A percentile compares a stretch with the other conserved stretches of the same genome.
Evolutionary conservation across 2,888 invertebrate species (phyloP).

Genomic region (Amphimallon solstitiale): DNA sequence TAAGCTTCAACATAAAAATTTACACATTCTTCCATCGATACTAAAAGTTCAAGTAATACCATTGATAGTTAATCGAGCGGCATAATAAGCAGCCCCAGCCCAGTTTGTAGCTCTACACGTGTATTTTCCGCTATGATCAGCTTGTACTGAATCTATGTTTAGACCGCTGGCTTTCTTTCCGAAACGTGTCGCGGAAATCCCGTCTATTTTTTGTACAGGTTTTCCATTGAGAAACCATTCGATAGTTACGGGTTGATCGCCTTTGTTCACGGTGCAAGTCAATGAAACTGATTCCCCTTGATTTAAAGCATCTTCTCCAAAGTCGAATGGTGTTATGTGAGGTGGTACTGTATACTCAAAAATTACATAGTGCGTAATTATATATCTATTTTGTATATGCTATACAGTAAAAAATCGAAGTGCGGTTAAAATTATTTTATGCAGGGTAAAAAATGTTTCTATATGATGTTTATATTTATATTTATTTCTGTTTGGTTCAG

Average conservation of each 20-base stretch:
- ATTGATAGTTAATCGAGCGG: conserved; percentile 75
- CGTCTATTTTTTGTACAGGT: conserved; percentile 68
- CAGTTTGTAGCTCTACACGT: conserved; percentile 76
- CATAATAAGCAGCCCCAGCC: conserved; percentile 74
- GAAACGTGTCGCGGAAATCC: conserved; percentile 68
- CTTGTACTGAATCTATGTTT: conserved; percentile 78
- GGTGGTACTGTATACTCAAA: conserved; percentile 68
- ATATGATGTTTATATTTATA: too few species aligned
- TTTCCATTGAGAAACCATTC: conserved; percentile 67
- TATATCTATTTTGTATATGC: too few species aligned
- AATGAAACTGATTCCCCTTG: conserved; percentile 79
- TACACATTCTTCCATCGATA: too few species aligned
- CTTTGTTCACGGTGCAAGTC: conserved; percentile 77
- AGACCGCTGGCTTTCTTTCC: conserved; percentile 73
- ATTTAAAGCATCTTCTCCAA: conserved; percentile 74
- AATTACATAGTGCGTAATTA: background rate
- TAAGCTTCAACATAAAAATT: background rate
- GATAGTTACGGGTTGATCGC: conserved; percentile 76
- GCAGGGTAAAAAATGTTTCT: too few species aligned
- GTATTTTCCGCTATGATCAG: conserved; percentile 79
- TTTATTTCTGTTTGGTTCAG: too few species aligned
- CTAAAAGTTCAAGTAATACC: conserved; percentile 69
- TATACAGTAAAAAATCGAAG: too few species aligned
- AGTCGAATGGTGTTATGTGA: conserved; percentile 74
- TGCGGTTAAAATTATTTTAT: too few species aligned